These are phyloP conservation scores for Drosophila funebris DNA, from an alignment of 1,140 invertebrate species.

Conservation along the genomic window DNA sequence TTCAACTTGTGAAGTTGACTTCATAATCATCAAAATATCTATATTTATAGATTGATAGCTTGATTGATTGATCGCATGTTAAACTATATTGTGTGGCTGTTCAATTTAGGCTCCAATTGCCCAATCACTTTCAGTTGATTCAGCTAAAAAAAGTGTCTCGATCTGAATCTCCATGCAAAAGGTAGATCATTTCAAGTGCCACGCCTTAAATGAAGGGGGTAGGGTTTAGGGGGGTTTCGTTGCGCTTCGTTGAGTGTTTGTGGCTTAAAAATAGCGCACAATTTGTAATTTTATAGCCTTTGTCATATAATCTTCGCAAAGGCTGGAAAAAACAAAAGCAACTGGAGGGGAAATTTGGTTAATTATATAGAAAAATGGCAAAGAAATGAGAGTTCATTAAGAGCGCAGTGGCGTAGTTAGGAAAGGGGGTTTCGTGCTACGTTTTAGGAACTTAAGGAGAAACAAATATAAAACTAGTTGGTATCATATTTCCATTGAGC, in stretches of 20 bases:
- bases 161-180: background rate
- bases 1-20: background rate
- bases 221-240: background rate
- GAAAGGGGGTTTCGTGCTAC: too few species aligned
- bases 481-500: too few species aligned
- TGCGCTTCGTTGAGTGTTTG: background rate
- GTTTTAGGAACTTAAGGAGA: too few species aligned
- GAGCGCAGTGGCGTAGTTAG: background rate
- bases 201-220: too few species aligned
- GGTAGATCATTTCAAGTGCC: background rate
- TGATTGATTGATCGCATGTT: background rate
- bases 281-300: constrained; percentile 54
- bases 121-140: background rate
- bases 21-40: background rate
- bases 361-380: constrained; percentile 3
- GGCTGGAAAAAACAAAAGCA: background rate
- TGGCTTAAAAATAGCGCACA: constrained; percentile 15
- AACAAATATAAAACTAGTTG: too few species aligned
- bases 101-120: background rate
- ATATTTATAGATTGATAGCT: background rate
- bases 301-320: constrained; percentile 30
- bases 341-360: background rate
- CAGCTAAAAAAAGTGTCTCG: background rate
- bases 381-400: background rate
- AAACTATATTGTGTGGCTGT: background rate